These are phyloP conservation scores for Lordiphosa fenestrarum DNA, from an alignment of 2,888 invertebrate species.

Conservation along the genomic window DNA sequence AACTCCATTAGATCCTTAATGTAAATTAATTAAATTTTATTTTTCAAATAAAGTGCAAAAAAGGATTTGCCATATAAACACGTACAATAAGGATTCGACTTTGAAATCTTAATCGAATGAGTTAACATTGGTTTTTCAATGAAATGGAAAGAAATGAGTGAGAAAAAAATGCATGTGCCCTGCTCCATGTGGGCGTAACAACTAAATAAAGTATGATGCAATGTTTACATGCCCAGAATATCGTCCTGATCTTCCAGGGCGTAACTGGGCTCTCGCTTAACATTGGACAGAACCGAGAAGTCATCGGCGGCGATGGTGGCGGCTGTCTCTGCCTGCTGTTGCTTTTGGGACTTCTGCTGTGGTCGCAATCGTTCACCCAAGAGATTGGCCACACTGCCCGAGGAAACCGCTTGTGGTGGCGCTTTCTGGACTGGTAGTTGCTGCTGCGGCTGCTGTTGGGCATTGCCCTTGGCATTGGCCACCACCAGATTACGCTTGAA, in stretches of 20 bases:
- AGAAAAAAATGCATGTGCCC: no score
- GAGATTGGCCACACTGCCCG: constrained; percentile 36
- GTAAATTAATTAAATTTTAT: no score
- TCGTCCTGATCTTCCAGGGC: constrained; percentile 38
- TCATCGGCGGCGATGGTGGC: constrained; percentile 62
- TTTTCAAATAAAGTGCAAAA: no score
- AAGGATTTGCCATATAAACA: no score
- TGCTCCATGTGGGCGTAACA: no score
- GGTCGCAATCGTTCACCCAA: neutral
- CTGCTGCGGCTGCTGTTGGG: no score
- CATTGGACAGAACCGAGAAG: constrained; percentile 39
- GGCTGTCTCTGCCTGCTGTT: constrained; percentile 31
- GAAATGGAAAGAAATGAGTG: no score
- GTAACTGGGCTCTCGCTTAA: constrained; percentile 62
- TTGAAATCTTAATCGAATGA: no score
- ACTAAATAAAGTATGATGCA: no score
- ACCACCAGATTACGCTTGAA: constrained; percentile 45
- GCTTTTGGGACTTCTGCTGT: neutral
- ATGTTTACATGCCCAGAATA: constrained; percentile 51
- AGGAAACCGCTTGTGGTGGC: neutral
- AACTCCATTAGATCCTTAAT: no score
- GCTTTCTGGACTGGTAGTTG: neutral
- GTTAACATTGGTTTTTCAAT: no score
- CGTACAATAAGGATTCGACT: no score
- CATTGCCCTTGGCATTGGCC: constrained; percentile 40